Evolutionary conservation across 23 tunicate genomes (phyloP), one percentile per base, ranked within the genome.

Genomic region (Aplidium turbinatum): DNA sequence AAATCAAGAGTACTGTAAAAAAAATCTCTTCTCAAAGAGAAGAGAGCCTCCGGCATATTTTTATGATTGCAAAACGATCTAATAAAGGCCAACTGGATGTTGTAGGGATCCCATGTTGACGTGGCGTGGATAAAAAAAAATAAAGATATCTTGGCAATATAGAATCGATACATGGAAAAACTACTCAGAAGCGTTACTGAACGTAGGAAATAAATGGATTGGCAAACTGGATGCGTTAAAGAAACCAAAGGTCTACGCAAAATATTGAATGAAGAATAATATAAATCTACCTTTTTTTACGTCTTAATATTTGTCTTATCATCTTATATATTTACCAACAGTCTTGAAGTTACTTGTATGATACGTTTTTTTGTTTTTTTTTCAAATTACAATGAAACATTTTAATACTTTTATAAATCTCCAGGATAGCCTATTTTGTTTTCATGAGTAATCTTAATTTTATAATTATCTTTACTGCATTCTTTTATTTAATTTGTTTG

Each of bases 181-280:
- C 24, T 54, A 54, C 21, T 22, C 22, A 54, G 60, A 54, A 25
- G 21, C n/a, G 23, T n/a, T 54, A 6, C 21, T n/a, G 21, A 54
- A 54, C 21, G 22, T 18, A n/a, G 22, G 21, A 54, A 54, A n/a
- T n/a, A n/a, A n/a, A n/a, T 54, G 60, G 60, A 54, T 22, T n/a
- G 6, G 23, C 19, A 25, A 54, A 11, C 22, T n/a, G 60, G 22
- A 11, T 22, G 22, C 22, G 23, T 5, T 11, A 13, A 54, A 54
- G 60, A 18, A n/a, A n/a, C n/a, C 6, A 25, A 54, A 54, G 60
- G 60, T 4, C 60, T 25, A 54, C 21, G 60, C 21, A n/a, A 54
- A n/a, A 18, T 18, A 13, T 22, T n/a, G 19, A 4, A 18, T n/a
- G 6, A 5, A 54, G 60, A 13, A n/a, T n/a, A n/a, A n/a, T n/a